Conservation (phyloP, 2,113 vertebrate genomes). For the Fulmarus glacialis region DNA sequence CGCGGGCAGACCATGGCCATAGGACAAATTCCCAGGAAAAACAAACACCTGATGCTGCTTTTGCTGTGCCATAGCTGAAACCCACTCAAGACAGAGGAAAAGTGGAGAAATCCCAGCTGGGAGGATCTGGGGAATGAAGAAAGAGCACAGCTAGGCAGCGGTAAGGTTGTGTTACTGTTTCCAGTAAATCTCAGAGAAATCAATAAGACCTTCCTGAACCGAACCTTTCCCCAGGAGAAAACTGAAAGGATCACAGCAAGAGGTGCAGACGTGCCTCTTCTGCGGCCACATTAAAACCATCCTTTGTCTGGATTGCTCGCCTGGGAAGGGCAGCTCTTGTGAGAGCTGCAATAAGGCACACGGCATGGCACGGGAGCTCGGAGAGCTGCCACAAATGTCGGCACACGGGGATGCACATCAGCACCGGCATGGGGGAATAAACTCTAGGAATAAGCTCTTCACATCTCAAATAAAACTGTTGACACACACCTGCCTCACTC, state of each 20-base stretch:
- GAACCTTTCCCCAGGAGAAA: not conserved
- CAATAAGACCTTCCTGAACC: not conserved
- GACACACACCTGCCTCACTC: not conserved
- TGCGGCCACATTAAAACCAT: not conserved
- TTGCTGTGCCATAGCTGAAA: not conserved
- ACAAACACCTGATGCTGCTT: not conserved
- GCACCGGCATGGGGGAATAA: not conserved
- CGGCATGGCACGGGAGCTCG: fast-evolving
- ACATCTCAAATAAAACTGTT: not conserved
- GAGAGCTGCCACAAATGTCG: fast-evolving
- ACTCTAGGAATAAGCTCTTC: not conserved
- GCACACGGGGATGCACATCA: not conserved
- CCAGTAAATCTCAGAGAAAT: not conserved
- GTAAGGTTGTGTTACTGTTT: not conserved
- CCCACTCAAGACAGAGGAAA: not conserved
- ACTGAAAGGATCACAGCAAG: not conserved
- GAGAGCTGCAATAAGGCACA: not conserved
- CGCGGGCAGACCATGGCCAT: not conserved
- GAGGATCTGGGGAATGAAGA: not conserved
- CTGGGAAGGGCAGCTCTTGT: not conserved
- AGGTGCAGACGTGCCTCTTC: not conserved
- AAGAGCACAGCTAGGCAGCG: not conserved
- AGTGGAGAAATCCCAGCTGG: not conserved
- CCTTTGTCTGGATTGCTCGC: not conserved
- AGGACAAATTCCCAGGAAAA: not conserved